A percentile compares a stretch with the other conserved stretches of the same genome.
phyloP scores from a whole-genome alignment of 2,113 vertebrate genomes.

The Lontra canadensis region DNA sequence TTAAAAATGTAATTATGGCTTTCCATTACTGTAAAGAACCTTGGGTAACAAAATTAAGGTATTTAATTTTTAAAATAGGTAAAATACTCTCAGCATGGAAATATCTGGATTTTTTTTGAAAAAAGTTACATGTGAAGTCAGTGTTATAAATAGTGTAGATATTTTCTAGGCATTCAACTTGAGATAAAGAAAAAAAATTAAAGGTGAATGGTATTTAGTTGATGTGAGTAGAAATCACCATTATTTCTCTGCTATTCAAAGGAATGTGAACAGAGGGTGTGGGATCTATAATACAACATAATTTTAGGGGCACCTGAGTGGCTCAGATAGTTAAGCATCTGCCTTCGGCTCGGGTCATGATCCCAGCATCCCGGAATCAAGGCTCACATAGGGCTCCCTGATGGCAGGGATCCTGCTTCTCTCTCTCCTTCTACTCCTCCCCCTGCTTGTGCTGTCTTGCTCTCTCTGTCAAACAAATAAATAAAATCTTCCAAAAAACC shows the following conservation, averaged over 20 bases:
- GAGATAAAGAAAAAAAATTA: neutral
- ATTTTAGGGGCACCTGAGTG: neutral
- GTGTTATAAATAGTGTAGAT: neutral
- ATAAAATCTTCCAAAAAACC: no score
- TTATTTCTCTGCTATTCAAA: neutral
- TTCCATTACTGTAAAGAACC: conserved; percentile 23
- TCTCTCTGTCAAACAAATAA: no score
- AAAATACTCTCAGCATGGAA: conserved; percentile 9
- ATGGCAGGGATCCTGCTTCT: no score
- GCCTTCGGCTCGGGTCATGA: no score
- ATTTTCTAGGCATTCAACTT: neutral
- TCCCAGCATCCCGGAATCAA: no score
- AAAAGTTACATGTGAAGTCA: neutral
- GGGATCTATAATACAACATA: neutral
- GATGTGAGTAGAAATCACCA: neutral
- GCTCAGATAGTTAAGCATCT: no score
- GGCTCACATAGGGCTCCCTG: no score
- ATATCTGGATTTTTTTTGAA: neutral
- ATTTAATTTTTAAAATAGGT: conserved; percentile 51
- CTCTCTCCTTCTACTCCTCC: no score
- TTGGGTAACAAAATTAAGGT: conserved; percentile 42
- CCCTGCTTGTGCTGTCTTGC: no score
- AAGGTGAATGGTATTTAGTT: neutral
- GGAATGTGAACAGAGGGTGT: neutral
- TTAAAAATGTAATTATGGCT: conserved; percentile 56